A percentile compares a stretch with the other conserved stretches of the same genome.
Evolutionary conservation across 1,140 invertebrate genomes (phyloP).

Genomic region (Drosophila paulistorum): DNA sequence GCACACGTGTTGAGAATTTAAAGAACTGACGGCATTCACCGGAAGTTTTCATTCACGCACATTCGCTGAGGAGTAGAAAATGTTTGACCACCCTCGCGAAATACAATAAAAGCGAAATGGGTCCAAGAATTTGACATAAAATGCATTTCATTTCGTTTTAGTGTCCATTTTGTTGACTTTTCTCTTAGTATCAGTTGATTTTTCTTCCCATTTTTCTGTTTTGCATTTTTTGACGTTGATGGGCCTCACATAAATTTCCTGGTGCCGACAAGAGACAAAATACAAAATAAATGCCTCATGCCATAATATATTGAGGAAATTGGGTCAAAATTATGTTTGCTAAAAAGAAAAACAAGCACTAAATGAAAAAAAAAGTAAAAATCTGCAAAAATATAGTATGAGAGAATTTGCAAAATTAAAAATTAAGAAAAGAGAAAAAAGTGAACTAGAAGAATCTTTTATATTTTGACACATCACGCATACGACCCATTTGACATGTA

Average conservation of each 20-base stretch:
- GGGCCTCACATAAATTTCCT: slow-evolving; percentile 64
- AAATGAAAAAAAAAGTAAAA: neutral
- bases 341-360: slow-evolving; percentile 13
- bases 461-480: slow-evolving; percentile 13
- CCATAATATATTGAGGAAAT: slow-evolving; percentile 66
- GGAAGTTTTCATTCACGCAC: slow-evolving; percentile 63
- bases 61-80: slow-evolving; percentile 23
- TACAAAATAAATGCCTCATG: slow-evolving; percentile 7
- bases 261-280: slow-evolving; percentile 34
- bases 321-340: slow-evolving; percentile 64
- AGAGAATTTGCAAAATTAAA: neutral
- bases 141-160: slow-evolving; percentile 54
- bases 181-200: slow-evolving; percentile 17
- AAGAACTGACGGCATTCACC: slow-evolving; percentile 52
- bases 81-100: slow-evolving; percentile 11
- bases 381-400: slow-evolving; percentile 6
- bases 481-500: slow-evolving; percentile 10
- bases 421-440: neutral
- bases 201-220: slow-evolving; percentile 30
- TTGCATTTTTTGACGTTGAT: slow-evolving; percentile 76
- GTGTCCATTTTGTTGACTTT: slow-evolving; percentile 33
- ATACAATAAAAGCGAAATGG: slow-evolving; percentile 31
- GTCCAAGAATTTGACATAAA: slow-evolving; percentile 65
- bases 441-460: neutral
- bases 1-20: slow-evolving; percentile 66